Evolutionary conservation across 1,140 invertebrate species (phyloP).

Genomic region (Trichonephila clavata): DNA sequence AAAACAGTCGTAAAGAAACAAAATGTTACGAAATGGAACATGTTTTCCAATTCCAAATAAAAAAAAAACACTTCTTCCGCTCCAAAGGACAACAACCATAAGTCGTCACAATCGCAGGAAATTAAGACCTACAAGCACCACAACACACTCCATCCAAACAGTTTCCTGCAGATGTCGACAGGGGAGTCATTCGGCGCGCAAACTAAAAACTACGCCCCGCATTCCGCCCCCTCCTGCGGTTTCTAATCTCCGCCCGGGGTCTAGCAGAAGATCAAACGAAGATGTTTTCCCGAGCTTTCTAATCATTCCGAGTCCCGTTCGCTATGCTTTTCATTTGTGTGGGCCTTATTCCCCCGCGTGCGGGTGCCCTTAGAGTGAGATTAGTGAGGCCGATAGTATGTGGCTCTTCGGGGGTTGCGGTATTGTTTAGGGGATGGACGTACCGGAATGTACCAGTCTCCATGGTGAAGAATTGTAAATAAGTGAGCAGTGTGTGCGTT

Average conservation of each 20-base stretch:
- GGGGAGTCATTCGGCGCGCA: constrained; percentile 19
- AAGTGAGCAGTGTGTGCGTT: not conserved
- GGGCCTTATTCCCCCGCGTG: not conserved
- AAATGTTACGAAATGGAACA: too few relatives aligned
- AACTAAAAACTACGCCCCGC: constrained; percentile 22
- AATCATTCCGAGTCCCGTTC: not conserved
- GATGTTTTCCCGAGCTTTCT: constrained; percentile 43
- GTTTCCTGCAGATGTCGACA: not conserved
- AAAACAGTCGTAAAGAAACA: too few relatives aligned
- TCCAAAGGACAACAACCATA: not conserved
- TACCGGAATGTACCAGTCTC: not conserved
- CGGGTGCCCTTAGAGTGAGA: constrained; percentile 47
- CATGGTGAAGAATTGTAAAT: constrained; percentile 9
- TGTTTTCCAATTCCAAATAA: not conserved
- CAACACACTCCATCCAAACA: not conserved
- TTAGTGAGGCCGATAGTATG: constrained; percentile 42
- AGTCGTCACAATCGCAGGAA: constrained; percentile 5
- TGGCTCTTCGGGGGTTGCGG: not conserved
- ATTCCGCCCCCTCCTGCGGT: constrained; percentile 17
- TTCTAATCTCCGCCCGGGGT: constrained; percentile 49
- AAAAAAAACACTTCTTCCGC: not conserved
- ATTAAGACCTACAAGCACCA: constrained; percentile 36
- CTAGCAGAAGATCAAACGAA: constrained; percentile 39
- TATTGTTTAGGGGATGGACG: constrained; percentile 13
- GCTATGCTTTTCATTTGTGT: not conserved